These are phyloP conservation scores for Glossophaga mutica DNA, from an alignment of 2,797 vertebrate species.

Conservation along the genomic window DNA sequence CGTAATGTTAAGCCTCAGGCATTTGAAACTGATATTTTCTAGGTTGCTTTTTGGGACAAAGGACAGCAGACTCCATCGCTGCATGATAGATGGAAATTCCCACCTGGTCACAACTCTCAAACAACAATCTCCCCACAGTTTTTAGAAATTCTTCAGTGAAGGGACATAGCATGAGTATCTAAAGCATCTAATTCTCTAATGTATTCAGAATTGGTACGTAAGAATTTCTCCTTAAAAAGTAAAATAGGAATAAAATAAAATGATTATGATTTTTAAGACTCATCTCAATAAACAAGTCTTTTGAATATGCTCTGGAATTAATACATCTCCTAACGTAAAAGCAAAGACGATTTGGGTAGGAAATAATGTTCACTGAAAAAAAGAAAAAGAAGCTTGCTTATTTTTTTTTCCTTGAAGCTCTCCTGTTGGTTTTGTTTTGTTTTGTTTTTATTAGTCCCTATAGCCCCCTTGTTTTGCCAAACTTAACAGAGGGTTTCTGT, in stretches of 20 bases:
- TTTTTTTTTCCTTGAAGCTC: not conserved
- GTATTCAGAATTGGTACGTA: not conserved
- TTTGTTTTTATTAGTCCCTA: not conserved
- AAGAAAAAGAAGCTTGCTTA: not conserved
- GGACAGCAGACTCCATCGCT: not conserved
- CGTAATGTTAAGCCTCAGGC: not conserved
- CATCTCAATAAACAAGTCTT: not conserved
- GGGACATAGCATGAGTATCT: not conserved
- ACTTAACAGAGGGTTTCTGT: not conserved
- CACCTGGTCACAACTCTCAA: not conserved
- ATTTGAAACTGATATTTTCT: not conserved
- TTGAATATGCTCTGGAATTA: not conserved
- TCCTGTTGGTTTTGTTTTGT: not conserved
- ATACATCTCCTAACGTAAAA: not conserved
- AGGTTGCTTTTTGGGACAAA: not conserved
- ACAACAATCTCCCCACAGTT: not conserved
- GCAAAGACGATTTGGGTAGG: not conserved
- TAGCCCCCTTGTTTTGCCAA: not conserved
- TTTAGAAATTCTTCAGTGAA: conserved; percentile 4
- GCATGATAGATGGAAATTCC: not conserved
- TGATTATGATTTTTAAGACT: not conserved
- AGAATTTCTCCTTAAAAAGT: not conserved
- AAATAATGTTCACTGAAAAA: not conserved
- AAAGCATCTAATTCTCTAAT: not conserved
- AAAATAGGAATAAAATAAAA: not conserved